Percentiles rank a stretch among this genome's conserved stretches.
Evolutionary conservation across 2,888 invertebrate genomes (phyloP).

Genomic region (Diachrysia chrysitis): DNA sequence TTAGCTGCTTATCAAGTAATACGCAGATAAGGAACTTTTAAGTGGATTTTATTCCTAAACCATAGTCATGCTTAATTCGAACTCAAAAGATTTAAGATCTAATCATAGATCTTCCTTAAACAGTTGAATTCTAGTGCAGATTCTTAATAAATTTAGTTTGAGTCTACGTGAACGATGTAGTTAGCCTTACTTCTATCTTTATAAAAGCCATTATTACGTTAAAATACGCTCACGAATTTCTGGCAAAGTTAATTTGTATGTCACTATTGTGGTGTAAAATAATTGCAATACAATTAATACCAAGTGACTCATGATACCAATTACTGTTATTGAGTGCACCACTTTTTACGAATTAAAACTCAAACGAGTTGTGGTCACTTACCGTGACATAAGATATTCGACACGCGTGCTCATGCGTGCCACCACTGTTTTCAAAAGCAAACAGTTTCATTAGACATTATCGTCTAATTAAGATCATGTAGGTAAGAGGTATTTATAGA

Average conservation of each 20-base stretch:
- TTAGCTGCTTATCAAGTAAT: constrained; percentile 4
- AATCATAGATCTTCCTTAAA: background rate
- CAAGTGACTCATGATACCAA: constrained; percentile 41
- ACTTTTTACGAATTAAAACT: constrained; percentile 48
- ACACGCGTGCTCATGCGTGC: constrained; percentile 63
- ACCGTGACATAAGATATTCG: constrained; percentile 64
- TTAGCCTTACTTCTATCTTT: background rate
- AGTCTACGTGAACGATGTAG: background rate
- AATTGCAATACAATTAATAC: constrained; percentile 31
- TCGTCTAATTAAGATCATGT: constrained; percentile 31
- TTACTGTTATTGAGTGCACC: constrained; percentile 34
- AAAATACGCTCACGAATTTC: constrained; percentile 14
- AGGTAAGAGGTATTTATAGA: constrained; percentile 9
- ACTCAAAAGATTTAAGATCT: background rate
- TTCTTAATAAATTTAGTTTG: too few relatives aligned
- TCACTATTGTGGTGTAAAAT: constrained; percentile 15
- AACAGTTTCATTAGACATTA: constrained; percentile 45
- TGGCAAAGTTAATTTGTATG: constrained; percentile 10
- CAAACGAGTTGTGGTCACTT: constrained; percentile 56
- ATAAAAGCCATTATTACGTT: background rate
- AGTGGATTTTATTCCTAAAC: background rate
- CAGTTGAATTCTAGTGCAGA: background rate
- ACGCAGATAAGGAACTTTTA: constrained; percentile 2
- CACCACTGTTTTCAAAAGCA: constrained; percentile 56
- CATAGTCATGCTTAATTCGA: background rate